A percentile compares a stretch with the other conserved stretches of the same genome.
These are phyloP conservation scores for Dinoponera quadriceps DNA, from an alignment of 1,140 invertebrate species.

Conservation along the genomic window DNA sequence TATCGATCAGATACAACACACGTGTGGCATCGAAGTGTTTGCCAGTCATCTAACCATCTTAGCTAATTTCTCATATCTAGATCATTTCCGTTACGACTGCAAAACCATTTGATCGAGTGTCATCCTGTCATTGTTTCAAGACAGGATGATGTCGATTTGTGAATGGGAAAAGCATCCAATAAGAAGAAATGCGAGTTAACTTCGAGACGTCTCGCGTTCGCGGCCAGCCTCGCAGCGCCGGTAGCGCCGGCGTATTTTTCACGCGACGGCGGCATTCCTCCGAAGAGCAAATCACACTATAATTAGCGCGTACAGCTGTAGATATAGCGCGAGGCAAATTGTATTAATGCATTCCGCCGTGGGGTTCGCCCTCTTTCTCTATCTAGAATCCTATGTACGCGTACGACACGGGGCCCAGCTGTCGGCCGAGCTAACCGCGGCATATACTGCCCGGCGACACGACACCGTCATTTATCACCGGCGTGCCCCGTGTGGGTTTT, in stretches of 20 bases:
- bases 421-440: slow-evolving; percentile 73
- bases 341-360: slow-evolving; percentile 81
- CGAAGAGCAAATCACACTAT: slow-evolving; percentile 73
- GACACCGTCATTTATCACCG: slow-evolving; percentile 81
- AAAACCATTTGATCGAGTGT: no score
- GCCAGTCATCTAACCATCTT: no score
- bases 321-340: slow-evolving; percentile 73
- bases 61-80: no score
- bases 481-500: slow-evolving; percentile 76
- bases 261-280: slow-evolving; percentile 36
- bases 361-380: slow-evolving; percentile 55
- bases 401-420: slow-evolving; percentile 78
- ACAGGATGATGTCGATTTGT: no score
- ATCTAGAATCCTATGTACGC: slow-evolving; percentile 65
- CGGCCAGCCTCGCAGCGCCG: neutral
- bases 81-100: no score
- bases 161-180: no score
- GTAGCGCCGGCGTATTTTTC: slow-evolving; percentile 49
- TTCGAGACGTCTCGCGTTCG: slow-evolving; percentile 26
- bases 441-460: slow-evolving; percentile 79
- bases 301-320: slow-evolving; percentile 73
- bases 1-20: no score
- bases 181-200: neutral
- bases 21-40: no score
- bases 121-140: no score